Evolutionary conservation across 1,140 invertebrate species (phyloP).

Genomic region (Meloidogyne exigua): DNA sequence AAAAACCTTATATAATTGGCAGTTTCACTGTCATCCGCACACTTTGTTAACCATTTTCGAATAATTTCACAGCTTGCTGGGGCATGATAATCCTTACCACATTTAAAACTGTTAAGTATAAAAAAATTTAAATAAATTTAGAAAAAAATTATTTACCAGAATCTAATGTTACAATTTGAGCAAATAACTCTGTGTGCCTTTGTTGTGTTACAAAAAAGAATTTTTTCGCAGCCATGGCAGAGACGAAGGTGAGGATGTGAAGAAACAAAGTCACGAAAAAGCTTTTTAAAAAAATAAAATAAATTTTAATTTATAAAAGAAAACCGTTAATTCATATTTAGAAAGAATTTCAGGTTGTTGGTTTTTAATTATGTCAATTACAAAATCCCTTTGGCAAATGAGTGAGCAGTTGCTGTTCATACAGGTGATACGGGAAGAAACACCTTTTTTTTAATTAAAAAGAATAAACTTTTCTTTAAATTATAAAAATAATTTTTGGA

Average conservation of each 20-base stretch:
- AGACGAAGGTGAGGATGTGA: conserved; percentile 71
- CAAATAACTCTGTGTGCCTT: conserved; percentile 80
- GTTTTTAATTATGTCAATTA: conserved; percentile 75
- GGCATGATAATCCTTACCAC: conserved; percentile 93
- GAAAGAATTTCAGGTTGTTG: conserved; percentile 73
- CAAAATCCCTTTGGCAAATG: conserved; percentile 90
- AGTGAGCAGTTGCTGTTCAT: conserved; percentile 75
- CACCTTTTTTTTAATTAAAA: conserved; percentile 12
- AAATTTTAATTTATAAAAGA: not conserved
- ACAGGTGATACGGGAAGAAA: conserved; percentile 19
- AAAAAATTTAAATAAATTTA: conserved; percentile 22
- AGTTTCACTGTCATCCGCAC: conserved; percentile 97
- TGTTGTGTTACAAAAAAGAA: conserved; percentile 75
- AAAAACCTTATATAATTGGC: conserved; percentile 42
- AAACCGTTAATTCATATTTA: conserved; percentile 84
- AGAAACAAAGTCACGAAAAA: conserved; percentile 91
- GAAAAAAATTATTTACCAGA: conserved; percentile 70
- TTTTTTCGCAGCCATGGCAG: conserved; percentile 90
- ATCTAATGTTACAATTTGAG: conserved; percentile 75
- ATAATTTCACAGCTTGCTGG: conserved; percentile 94
- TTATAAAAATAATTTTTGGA: too few species aligned
- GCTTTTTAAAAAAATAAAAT: not conserved
- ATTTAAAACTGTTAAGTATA: conserved; percentile 74
- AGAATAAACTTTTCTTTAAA: too few species aligned
- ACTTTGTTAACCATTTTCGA: conserved; percentile 95